Percentiles rank a stretch among this genome's conserved stretches.
These are phyloP conservation scores for Gandaritis pyraliata DNA, from an alignment of 2,888 invertebrate genomes.

Conservation along the genomic window DNA sequence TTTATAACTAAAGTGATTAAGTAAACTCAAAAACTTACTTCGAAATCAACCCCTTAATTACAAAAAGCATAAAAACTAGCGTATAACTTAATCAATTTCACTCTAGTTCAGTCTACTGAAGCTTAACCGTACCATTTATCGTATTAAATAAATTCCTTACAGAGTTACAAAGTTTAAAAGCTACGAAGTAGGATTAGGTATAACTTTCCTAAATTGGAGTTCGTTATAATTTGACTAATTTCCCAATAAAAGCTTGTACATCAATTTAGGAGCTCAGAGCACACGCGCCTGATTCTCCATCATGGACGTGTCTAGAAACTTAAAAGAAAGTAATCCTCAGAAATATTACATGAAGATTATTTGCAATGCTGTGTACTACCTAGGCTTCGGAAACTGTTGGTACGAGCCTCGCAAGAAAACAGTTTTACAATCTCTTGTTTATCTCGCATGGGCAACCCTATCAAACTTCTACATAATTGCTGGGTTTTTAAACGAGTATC, in stretches of 20 bases:
- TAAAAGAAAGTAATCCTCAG: constrained; percentile 48
- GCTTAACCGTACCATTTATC: constrained; percentile 41
- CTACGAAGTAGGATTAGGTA: constrained; percentile 40
- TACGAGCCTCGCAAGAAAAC: constrained; percentile 45
- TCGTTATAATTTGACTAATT: constrained; percentile 40
- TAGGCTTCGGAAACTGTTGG: constrained; percentile 60
- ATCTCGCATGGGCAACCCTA: constrained; percentile 50
- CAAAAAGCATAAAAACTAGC: constrained; percentile 27
- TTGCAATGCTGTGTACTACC: constrained; percentile 51
- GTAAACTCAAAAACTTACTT: constrained; percentile 15
- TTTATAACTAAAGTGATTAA: constrained; percentile 1
- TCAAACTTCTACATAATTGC: constrained; percentile 50
- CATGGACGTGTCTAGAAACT: constrained; percentile 25
- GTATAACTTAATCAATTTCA: constrained; percentile 40
- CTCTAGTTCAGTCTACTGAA: constrained; percentile 31
- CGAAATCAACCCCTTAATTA: constrained; percentile 26
- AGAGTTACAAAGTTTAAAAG: constrained; percentile 41
- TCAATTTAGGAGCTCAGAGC: neutral
- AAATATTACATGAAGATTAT: constrained; percentile 55
- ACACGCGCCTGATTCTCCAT: constrained; percentile 1
- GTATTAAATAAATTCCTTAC: constrained; percentile 42
- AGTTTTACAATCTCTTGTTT: constrained; percentile 39
- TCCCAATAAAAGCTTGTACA: constrained; percentile 25
- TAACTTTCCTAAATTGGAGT: constrained; percentile 40
- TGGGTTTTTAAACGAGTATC: constrained; percentile 49